These are phyloP conservation scores for Stictocephala bisonia DNA, from an alignment of 2,888 invertebrate species.

Conservation along the genomic window DNA sequence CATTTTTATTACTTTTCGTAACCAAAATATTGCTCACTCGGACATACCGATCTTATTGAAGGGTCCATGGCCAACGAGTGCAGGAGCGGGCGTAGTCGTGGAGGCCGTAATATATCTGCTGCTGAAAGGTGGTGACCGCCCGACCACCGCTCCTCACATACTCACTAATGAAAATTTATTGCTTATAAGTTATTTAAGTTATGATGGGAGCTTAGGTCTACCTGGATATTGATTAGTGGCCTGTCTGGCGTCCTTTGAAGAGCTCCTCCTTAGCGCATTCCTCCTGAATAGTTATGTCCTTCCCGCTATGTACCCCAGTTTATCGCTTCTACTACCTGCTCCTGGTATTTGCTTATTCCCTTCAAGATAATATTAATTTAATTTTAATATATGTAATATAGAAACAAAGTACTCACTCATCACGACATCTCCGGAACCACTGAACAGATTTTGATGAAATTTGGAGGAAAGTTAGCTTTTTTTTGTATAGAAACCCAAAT, in stretches of 20 bases:
- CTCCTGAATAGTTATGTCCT: constrained; percentile 37
- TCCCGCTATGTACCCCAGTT: constrained; percentile 27
- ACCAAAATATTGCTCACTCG: no score
- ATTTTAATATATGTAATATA: no score
- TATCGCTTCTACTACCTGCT: background rate
- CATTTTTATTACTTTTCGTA: no score
- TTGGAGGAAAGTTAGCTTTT: no score
- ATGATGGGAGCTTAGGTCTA: constrained; percentile 39
- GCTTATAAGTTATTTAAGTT: constrained; percentile 53
- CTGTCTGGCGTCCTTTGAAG: constrained; percentile 21
- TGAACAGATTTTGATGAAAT: no score
- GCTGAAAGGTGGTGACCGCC: constrained; percentile 31
- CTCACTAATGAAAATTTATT: constrained; percentile 54
- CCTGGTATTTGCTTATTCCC: no score
- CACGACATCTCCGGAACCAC: no score
- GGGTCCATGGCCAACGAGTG: background rate
- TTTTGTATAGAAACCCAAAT: no score
- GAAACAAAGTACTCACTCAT: no score
- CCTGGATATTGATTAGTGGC: constrained; percentile 30
- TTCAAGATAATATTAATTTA: no score
- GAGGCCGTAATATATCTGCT: constrained; percentile 31
- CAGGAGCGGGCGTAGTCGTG: background rate
- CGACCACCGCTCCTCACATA: background rate
- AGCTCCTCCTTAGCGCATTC: constrained; percentile 35
- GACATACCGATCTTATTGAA: background rate